Base-by-base conservation (phyloP, 2,113 vertebrate genomes). In the Microcebus ravelobensis region DNA sequence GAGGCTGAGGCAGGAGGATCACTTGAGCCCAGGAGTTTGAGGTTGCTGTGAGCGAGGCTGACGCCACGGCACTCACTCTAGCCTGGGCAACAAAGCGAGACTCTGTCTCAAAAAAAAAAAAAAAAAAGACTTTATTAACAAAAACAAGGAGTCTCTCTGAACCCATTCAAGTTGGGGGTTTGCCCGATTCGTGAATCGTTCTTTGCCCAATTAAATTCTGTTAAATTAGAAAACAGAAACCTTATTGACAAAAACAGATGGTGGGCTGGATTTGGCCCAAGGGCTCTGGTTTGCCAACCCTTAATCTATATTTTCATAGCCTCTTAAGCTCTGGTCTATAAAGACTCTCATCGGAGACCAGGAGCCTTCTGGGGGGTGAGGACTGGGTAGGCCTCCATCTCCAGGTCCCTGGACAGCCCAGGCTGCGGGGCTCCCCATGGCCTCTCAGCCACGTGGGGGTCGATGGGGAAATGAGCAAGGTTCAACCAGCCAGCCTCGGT, bases 311-410 rank as follows among this genome's bases (percentile, higher is more conserved):
- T 70, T 88, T 79, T 71, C 36, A 8, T 81, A 18, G 15, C 57
- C 91, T 82, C 61, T 82, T 79, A 55, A 55, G 48, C n/a, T 82
- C 84, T 61, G 45, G 59, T 82, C 71, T 87, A 7, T 63, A 17
- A 48, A 68, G 18, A 65, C 36, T 20, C 34, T 68, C 57, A 52
- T 68, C 79, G 70, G 42, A 96, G 34, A 71, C 27, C 18, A 42
- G 12, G 29, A 57, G 7, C 25, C 39, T 42, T 36, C n/a, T 52
- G 13, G 36, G 36, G 27, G 42, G 15, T 11, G n/a, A 70, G 14
- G n/a, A 59, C 7, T 27, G 20, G 63, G 18, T 20, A 15, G 57
- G 52, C 55, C 76, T 94, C 39, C 45, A 18, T 50, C 20, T 73
- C 57, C 34, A 15, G 1, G 0, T 4, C 45, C 57, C n/a, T 76